A percentile compares a stretch with the other conserved stretches of the same genome.
phyloP scores from a whole-genome alignment of 2,797 vertebrate genomes.

The Selene dorsalis region DNA sequence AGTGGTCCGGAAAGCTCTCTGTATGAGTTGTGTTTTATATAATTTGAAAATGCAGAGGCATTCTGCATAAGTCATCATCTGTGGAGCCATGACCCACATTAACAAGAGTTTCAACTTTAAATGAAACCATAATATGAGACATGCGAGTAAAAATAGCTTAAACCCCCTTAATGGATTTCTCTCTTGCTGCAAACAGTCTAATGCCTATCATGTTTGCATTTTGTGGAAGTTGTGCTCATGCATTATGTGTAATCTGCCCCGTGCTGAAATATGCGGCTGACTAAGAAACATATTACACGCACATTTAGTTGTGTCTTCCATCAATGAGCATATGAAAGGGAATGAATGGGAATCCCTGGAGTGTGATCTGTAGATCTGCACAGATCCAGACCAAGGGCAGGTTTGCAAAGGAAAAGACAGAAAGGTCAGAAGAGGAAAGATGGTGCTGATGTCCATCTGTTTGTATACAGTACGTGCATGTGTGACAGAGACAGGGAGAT shows the following conservation, averaged over 20 bases:
- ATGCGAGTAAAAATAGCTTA: background rate
- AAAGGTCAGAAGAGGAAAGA: background rate
- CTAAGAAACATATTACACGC: conserved; percentile 20
- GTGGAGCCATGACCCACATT: background rate
- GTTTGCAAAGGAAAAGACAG: conserved; percentile 1
- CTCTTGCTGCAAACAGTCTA: conserved; percentile 30
- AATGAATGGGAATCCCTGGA: conserved; percentile 20
- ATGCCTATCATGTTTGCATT: conserved; percentile 26
- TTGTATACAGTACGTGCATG: background rate
- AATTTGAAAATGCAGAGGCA: background rate
- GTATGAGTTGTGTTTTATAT: background rate
- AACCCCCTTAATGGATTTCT: conserved; percentile 20
- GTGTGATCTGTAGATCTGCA: background rate
- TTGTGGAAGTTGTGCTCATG: conserved; percentile 31
- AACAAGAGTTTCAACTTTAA: background rate
- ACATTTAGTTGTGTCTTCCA: conserved; percentile 17
- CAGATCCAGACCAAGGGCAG: background rate
- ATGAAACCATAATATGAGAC: conserved; percentile 12
- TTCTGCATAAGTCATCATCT: background rate
- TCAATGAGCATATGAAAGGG: conserved; percentile 11
- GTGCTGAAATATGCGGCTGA: conserved; percentile 10
- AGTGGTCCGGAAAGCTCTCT: background rate
- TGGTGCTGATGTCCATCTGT: background rate
- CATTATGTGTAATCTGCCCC: conserved; percentile 33
- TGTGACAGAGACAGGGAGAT: background rate